phyloP scores from a whole-genome alignment of 2,113 vertebrate species.

The Phrynosoma platyrhinos region DNA sequence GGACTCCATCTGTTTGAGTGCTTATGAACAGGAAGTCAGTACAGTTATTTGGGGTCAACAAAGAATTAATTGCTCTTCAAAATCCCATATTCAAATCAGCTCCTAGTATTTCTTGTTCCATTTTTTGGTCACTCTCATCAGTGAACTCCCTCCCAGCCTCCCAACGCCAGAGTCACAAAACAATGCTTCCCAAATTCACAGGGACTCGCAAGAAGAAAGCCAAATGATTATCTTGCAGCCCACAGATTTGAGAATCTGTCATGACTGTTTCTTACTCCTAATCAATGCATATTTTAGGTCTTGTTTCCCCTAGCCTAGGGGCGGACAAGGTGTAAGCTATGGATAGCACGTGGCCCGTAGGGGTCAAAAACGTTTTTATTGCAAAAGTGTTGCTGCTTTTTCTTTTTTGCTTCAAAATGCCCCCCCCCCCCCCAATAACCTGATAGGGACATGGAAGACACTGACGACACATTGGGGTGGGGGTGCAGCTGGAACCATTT shows the following conservation, averaged over 20 bases:
- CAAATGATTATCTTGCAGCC: too few relatives aligned
- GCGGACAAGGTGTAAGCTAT: too few relatives aligned
- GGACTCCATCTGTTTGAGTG: too few relatives aligned
- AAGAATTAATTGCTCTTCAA: not conserved
- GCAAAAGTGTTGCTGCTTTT: too few relatives aligned
- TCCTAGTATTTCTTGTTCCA: not conserved
- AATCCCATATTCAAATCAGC: not conserved
- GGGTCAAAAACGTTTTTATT: too few relatives aligned
- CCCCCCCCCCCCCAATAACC: too few relatives aligned
- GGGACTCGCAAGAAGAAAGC: not conserved
- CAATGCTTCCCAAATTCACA: not conserved
- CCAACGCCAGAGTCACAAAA: not conserved
- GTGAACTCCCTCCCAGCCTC: not conserved
- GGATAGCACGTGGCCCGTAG: too few relatives aligned
- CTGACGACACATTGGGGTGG: too few relatives aligned
- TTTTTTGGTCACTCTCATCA: not conserved
- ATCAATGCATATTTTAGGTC: not conserved
- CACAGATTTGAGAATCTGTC: not conserved
- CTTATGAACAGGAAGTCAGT: not conserved
- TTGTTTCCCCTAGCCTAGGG: not conserved
- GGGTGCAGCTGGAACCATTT: too few relatives aligned
- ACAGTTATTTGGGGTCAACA: not conserved
- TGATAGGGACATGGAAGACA: too few relatives aligned
- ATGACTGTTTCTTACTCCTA: not conserved
- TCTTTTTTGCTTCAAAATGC: too few relatives aligned